Evolutionary conservation across 2,888 invertebrate genomes (phyloP).

Genomic region (Caenorhabditis virilis): DNA sequence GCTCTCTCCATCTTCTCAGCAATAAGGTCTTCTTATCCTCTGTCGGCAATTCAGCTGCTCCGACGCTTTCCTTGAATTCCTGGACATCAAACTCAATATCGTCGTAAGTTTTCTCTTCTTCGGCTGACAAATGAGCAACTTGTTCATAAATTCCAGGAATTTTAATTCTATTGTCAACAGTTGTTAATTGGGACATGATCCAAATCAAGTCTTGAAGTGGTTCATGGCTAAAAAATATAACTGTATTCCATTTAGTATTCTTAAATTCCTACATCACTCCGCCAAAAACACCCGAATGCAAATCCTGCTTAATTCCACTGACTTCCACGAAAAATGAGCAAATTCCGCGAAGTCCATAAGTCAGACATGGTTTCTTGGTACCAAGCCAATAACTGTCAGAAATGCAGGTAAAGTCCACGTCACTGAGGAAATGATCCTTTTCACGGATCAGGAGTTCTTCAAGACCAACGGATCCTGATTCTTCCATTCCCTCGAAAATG

Average conservation of each 20-base stretch:
- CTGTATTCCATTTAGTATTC: not conserved
- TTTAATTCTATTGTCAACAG: slow-evolving; percentile 76
- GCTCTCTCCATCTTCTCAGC: slow-evolving; percentile 49
- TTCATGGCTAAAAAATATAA: slow-evolving; percentile 73
- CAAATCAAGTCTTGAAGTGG: slow-evolving; percentile 89
- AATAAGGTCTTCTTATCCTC: slow-evolving; percentile 50
- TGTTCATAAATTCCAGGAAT: slow-evolving; percentile 77
- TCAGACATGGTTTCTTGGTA: slow-evolving; percentile 90
- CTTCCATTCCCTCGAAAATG: slow-evolving; percentile 97
- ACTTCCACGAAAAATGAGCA: slow-evolving; percentile 85
- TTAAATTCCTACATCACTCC: slow-evolving; percentile 86
- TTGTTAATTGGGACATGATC: slow-evolving; percentile 80
- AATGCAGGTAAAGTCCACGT: slow-evolving; percentile 91
- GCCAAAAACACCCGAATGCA: slow-evolving; percentile 94
- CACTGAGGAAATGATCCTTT: slow-evolving; percentile 66
- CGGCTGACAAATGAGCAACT: slow-evolving; percentile 74
- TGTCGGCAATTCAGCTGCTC: slow-evolving; percentile 40
- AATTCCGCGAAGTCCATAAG: slow-evolving; percentile 86
- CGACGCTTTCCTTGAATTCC: slow-evolving; percentile 48
- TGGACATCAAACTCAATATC: slow-evolving; percentile 83
- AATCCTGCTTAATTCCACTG: slow-evolving; percentile 80
- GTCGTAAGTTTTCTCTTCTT: slow-evolving; percentile 76
- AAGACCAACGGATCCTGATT: slow-evolving; percentile 92
- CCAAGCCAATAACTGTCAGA: slow-evolving; percentile 99
- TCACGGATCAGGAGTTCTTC: slow-evolving; percentile 80